Evolutionary conservation across 1,140 invertebrate species (phyloP).

Genomic region (Megalonaias nervosa): DNA sequence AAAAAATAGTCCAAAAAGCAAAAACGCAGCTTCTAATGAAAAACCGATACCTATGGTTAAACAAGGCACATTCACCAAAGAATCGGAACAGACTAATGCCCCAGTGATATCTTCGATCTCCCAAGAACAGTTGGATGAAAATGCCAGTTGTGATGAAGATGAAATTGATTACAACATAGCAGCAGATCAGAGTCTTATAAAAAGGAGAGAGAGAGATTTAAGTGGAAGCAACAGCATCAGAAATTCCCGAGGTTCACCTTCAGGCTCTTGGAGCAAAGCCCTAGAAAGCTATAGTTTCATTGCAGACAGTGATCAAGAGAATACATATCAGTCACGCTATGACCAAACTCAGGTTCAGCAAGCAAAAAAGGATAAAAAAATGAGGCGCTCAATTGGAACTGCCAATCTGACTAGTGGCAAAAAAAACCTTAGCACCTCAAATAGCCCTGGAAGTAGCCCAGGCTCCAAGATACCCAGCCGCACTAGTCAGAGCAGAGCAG

Average conservation of each 20-base stretch:
- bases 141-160: slow-evolving; percentile 38
- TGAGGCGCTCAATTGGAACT: slow-evolving; percentile 11
- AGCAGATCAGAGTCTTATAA: slow-evolving; percentile 9
- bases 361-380: slow-evolving; percentile 27
- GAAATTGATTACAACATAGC: slow-evolving; percentile 17
- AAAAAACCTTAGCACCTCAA: slow-evolving; percentile 1
- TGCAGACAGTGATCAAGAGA: slow-evolving; percentile 36
- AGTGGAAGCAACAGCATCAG: slow-evolving; percentile 26
- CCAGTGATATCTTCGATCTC: slow-evolving; percentile 37
- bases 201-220: slow-evolving; percentile 13
- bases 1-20: slow-evolving; percentile 3
- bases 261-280: slow-evolving; percentile 52
- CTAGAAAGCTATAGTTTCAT: slow-evolving; percentile 45
- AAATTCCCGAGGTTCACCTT: slow-evolving; percentile 34
- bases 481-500: slow-evolving; percentile 35
- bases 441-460: neutral
- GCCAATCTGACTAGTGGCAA: neutral
- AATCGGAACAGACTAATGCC: slow-evolving; percentile 66
- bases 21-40: slow-evolving; percentile 39
- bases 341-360: slow-evolving; percentile 34
- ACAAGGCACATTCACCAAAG: slow-evolving; percentile 91
- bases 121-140: slow-evolving; percentile 1
- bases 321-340: slow-evolving; percentile 14
- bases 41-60: slow-evolving; percentile 72
- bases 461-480: slow-evolving; percentile 27